Evolutionary conservation across 2,113 vertebrate genomes (phyloP), one percentile per base, ranked within the genome.

Genomic region (Gymnarchus niloticus): DNA sequence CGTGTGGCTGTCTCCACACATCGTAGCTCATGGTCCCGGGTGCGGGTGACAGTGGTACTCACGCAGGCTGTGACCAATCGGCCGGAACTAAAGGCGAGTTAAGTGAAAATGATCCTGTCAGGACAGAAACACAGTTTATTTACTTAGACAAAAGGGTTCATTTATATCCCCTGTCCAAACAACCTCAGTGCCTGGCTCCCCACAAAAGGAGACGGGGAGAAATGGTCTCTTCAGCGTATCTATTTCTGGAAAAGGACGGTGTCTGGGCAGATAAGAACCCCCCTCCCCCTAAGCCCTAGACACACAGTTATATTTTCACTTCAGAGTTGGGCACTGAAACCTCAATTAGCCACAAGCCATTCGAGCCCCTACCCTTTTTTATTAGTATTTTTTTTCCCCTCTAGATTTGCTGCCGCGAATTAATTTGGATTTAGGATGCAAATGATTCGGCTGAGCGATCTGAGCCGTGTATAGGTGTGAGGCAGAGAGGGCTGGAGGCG

Each of bases 341-440:
- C 95, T 96, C 95, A 96, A 96, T 96, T 96, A 96, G 95, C 95
- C 94, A 96, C 95, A 95, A 96, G 95, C 95, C 95, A 95, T 96
- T 96, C 95, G 94, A 93, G 95, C 94, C 94, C 95, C 95, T 99
- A 96, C 97, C 94, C 95, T 95, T 95, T 96, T 94, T 92, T 37
- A 73, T 73, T 73, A 37, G 17, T 73, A 37, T 73, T 73, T 57
- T 52, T 69, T 73, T 65, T 41, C 92, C 95, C 92, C 96, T 96
- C 94, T 95, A 96, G 96, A 97, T 98, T 97, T 95, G 96, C 96
- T 96, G 96, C 98, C 97, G 96, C 97, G 98, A 99, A 99, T 99
- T 99, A 98, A 99, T 99, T 97, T 98, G 97, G 97, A 99, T 99
- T 98, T 98, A 97, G 97, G 96, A 98, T 99, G 97, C 97, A 98